Percentiles rank a stretch among this genome's conserved stretches.
These are phyloP conservation scores for Montipora sp. DNA, from an alignment of 64 coral and sea anemone species.

Conservation along the genomic window DNA sequence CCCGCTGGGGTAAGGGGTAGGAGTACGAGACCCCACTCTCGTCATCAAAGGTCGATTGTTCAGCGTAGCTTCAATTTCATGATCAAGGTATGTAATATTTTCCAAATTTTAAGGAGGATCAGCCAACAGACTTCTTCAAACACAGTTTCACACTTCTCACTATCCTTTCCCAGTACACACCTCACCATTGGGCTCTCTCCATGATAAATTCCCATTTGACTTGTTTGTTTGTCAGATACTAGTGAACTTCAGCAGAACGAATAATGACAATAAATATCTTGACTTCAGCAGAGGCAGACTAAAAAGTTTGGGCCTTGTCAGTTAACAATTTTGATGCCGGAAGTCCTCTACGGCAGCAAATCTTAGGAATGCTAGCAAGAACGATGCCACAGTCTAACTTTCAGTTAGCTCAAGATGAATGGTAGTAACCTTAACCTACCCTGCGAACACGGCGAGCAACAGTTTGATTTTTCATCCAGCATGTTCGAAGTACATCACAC, in stretches of 20 bases:
- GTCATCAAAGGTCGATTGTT: neutral
- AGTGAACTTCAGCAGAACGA: too few relatives aligned
- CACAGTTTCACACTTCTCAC: conserved; percentile 13
- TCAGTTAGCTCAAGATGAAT: neutral
- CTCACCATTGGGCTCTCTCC: conserved; percentile 4
- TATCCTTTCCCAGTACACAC: neutral
- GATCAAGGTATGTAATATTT: neutral
- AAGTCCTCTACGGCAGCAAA: neutral
- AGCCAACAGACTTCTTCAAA: conserved; percentile 4
- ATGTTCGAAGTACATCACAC: neutral
- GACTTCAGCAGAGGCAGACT: neutral
- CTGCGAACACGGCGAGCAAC: too few relatives aligned
- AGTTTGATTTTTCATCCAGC: neutral
- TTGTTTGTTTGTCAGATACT: neutral
- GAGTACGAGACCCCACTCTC: neutral
- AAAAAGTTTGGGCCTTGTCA: neutral
- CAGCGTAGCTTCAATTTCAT: conserved; percentile 22
- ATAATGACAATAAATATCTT: too few relatives aligned
- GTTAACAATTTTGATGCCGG: neutral
- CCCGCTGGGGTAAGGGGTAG: too few relatives aligned
- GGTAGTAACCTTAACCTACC: neutral
- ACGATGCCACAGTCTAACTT: neutral
- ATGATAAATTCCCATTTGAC: conserved; percentile 13
- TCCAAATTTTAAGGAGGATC: neutral
- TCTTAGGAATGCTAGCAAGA: neutral